Evolutionary conservation across 2,888 invertebrate genomes (phyloP), one percentile per base, ranked within the genome.

Genomic region (Hartigia nigra): DNA sequence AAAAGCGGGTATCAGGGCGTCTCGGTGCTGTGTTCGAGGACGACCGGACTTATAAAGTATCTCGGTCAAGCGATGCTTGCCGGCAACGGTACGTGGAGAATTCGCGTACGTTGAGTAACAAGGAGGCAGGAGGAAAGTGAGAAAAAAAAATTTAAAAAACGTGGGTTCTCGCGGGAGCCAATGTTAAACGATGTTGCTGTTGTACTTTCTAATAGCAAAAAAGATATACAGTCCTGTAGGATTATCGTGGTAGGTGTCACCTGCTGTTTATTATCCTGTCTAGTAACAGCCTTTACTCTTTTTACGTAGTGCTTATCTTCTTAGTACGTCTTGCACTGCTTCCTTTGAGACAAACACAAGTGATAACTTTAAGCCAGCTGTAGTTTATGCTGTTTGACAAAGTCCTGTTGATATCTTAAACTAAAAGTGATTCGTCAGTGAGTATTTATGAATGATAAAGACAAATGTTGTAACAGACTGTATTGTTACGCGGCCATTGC

Each of bases 101-200:
- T 69, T 36, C 55, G 35, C 77, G 35, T 72, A 36, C 12, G 32
- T 70, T 31, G 34, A 55, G 36, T 14, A 35, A 23, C n/a, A 31
- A 76, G 70, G 70, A 31, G 72, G 37, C 34, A 31, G 55, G 36
- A 70, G n/a, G 70, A 69, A 77, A 70, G 72, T 55, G 78, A 75
- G 39, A 70, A 72, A 70, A 77, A 75, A 35, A 23, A 36, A n/a
- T n/a, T n/a, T 55, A 23, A 69, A 35, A 70, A 35, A 70, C 76
- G 76, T 76, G 75, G 72, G 70, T 74, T 31, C 74, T 34, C 12
- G 14, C 35, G 72, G 37, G 69, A 31, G 69, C 69, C 36, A 55
- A 55, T 55, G 55, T 55, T 55, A 55, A 55, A 23, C 55, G 55
- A 55, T 55, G 55, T 55, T 55, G 55, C 55, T 23, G 55, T 55